phyloP scores from a whole-genome alignment of 2,888 invertebrate species.

The Megastigmus dorsalis region DNA sequence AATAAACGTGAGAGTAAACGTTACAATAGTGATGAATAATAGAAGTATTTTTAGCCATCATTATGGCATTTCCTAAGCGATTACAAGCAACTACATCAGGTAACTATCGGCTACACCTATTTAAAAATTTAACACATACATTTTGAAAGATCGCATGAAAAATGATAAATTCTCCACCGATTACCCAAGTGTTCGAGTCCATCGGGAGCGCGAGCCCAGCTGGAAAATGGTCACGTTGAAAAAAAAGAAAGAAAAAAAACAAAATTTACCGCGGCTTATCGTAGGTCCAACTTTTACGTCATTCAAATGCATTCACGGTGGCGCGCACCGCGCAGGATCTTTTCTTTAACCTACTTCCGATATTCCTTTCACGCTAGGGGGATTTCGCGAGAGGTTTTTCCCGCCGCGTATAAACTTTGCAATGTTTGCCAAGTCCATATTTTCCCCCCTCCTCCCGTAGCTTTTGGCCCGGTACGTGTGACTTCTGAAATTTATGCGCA shows the following conservation, averaged over 20 bases:
- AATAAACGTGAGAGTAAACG: too few species aligned
- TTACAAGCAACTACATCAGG: too few species aligned
- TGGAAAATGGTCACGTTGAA: constrained; percentile 23
- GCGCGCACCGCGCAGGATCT: neutral
- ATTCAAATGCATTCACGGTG: constrained; percentile 38
- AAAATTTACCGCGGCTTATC: constrained; percentile 27
- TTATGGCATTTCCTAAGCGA: too few species aligned
- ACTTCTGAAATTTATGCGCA: neutral
- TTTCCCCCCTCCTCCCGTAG: neutral
- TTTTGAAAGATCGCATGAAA: too few species aligned
- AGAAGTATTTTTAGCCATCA: too few species aligned
- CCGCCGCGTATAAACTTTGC: neutral
- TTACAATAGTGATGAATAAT: too few species aligned
- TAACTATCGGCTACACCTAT: too few species aligned
- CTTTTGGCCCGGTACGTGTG: neutral
- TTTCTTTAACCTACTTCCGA: constrained; percentile 29
- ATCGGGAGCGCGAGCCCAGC: too few species aligned
- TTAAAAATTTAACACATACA: too few species aligned
- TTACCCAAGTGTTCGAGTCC: too few species aligned
- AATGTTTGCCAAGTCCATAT: constrained; percentile 16
- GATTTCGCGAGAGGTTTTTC: constrained; percentile 15
- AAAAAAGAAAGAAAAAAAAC: too few species aligned
- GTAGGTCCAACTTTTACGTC: neutral
- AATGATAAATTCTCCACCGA: too few species aligned
- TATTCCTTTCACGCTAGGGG: constrained; percentile 18